Base-by-base conservation (phyloP, 2,113 vertebrate genomes). In the Poeciliopsis retropinna region DNA sequence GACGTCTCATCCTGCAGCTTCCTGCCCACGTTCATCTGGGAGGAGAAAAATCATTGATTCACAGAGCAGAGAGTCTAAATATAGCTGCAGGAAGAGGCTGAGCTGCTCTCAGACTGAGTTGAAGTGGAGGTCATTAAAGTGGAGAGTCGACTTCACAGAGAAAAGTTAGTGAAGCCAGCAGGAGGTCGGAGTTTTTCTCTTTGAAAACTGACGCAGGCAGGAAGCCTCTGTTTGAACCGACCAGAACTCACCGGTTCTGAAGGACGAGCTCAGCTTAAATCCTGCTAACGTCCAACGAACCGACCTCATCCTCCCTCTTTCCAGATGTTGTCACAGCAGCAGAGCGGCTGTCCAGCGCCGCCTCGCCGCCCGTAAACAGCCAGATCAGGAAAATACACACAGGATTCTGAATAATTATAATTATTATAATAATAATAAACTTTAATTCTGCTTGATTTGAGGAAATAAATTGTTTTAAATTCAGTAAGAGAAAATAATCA, bases 291-390 rank as follows among this genome's bases (percentile, higher is more conserved):
- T 51, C 17, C 15, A 51, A 22, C 47, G 25, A 5, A 17, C 60
- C 30, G 64, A 10, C 6, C 30, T 64, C 19, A 3, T 51, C 19
- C 27, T 51, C 2, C 6, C 0, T 2, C 3, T 70, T 5, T 71
- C 19, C 85, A 89, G 83, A 91, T 72, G 32, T 65, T 68, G 51
- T 75, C 65, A 39, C 75, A 3, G 70, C 73, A 60, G 66, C 70
- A 64, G 25, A 51, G 27, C 13, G 3, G n/a, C 12, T 76, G 27
- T 78, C 39, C 71, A 82, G 32, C 81, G 67, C 73, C 0, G 75
- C 81, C 17, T 12, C 64, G 70, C 73, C 37, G 73, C 34, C 78
- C 87, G 85, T 90, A 66, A 78, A 67, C 34, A 12, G 28, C n/a
- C 1, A 1, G 5, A 27, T 32, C 3, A 44, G 13, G 19, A 19